Percentiles rank a stretch among this genome's conserved stretches.
phyloP scores from a whole-genome alignment of 1,140 invertebrate species.

The Diprion similis region DNA sequence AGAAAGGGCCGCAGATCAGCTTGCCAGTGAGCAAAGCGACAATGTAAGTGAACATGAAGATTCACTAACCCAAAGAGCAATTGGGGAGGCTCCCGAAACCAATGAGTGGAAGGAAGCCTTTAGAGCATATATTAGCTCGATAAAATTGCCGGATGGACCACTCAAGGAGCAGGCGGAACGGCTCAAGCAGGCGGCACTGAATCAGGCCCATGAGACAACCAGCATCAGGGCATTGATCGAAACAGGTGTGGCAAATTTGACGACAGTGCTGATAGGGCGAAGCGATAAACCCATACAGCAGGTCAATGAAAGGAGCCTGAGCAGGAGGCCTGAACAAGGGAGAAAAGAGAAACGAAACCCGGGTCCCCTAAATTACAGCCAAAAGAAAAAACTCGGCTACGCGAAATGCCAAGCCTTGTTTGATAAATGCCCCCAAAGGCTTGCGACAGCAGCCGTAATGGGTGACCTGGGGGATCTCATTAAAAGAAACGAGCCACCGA shows the following conservation, averaged over 20 bases:
- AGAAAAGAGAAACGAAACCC: not conserved
- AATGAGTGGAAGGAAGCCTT: not conserved
- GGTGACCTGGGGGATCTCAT: not conserved
- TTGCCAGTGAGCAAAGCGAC: not conserved
- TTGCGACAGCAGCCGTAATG: not conserved
- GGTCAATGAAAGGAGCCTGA: not conserved
- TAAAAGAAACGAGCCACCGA: not conserved
- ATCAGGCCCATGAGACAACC: not conserved
- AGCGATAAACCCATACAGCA: not conserved
- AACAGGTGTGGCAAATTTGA: not conserved
- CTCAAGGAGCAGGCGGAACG: conserved; percentile 23
- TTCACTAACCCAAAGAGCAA: not conserved
- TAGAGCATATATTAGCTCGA: too few species aligned
- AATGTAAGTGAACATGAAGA: not conserved
- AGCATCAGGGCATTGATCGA: not conserved
- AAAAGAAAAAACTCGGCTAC: not conserved
- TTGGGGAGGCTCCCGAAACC: too few species aligned
- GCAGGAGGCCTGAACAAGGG: not conserved
- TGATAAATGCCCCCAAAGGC: not conserved
- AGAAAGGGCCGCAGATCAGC: not conserved
- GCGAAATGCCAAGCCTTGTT: not conserved
- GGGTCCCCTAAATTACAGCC: not conserved
- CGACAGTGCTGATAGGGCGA: not conserved
- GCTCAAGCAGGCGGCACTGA: conserved; percentile 39
- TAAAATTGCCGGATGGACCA: conserved; percentile 18